A percentile compares a stretch with the other conserved stretches of the same genome.
Evolutionary conservation across 2,797 vertebrate species (phyloP).

Genomic region (Notoglanidium macrostoma): DNA sequence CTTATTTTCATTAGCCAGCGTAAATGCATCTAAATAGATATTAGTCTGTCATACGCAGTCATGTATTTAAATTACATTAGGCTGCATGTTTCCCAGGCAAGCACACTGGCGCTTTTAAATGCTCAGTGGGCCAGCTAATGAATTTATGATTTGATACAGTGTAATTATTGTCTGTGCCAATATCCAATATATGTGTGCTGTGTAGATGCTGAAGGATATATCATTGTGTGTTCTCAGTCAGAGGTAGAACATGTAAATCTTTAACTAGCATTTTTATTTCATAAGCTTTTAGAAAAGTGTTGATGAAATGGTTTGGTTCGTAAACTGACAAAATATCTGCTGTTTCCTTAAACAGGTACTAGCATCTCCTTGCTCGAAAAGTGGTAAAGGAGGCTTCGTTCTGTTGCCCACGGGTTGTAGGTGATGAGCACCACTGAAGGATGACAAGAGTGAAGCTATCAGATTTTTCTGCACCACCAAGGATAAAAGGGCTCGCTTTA

Average conservation of each 20-base stretch:
- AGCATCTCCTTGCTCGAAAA: background rate
- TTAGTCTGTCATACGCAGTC: background rate
- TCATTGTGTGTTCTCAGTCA: background rate
- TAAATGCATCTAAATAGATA: background rate
- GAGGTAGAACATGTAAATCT: background rate
- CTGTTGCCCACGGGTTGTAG: background rate
- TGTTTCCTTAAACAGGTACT: background rate
- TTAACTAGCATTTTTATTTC: background rate
- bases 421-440: background rate
- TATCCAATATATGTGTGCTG: too few relatives aligned
- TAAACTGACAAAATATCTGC: background rate
- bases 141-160: background rate
- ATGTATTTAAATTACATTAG: background rate
- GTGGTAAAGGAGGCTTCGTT: background rate
- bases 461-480: background rate
- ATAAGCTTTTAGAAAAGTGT: background rate
- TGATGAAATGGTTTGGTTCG: background rate
- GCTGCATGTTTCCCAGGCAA: background rate
- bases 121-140: background rate
- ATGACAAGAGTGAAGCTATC: background rate
- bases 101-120: background rate
- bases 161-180: background rate
- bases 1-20: background rate
- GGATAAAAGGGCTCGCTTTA: constrained; percentile 13
- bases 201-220: background rate